Percentiles rank a stretch among this genome's conserved stretches.
phyloP scores from a whole-genome alignment of 2,797 vertebrate species.

The Streptopelia turtur region DNA sequence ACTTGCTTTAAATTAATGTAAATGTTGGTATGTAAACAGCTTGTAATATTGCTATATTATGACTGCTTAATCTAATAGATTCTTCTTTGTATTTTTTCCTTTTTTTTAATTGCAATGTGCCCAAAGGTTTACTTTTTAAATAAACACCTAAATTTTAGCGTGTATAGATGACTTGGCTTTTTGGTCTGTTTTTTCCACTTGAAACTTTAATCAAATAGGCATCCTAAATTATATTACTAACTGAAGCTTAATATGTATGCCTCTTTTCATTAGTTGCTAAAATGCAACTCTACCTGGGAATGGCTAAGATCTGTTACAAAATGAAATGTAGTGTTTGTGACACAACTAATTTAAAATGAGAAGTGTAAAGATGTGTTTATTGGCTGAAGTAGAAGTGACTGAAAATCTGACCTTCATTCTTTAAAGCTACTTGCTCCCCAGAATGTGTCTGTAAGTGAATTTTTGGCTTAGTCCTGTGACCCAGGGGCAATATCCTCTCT shows the following conservation, averaged over 20 bases:
- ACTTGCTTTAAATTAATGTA: slow-evolving; percentile 73
- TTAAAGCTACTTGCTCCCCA: not conserved
- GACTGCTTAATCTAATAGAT: slow-evolving; percentile 28
- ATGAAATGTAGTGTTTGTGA: not conserved
- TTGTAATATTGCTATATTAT: slow-evolving; percentile 74
- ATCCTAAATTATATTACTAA: not conserved
- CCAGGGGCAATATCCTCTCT: not conserved
- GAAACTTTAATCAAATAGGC: fast-evolving
- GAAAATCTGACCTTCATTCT: not conserved
- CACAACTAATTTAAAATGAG: not conserved
- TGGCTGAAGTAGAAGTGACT: not conserved
- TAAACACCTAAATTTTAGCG: slow-evolving; percentile 70
- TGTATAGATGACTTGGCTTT: slow-evolving; percentile 9
- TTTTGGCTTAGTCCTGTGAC: not conserved
- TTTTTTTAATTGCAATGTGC: slow-evolving; percentile 33
- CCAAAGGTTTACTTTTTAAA: slow-evolving; percentile 70
- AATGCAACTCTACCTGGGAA: not conserved
- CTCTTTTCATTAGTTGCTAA: not conserved
- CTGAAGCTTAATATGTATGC: fast-evolving
- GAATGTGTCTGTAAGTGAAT: not conserved
- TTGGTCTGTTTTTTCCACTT: not conserved
- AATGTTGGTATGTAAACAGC: slow-evolving; percentile 70
- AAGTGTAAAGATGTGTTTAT: not conserved
- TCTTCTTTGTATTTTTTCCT: slow-evolving; percentile 24
- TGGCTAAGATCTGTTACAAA: not conserved